phyloP scores from a whole-genome alignment of 2,113 vertebrate species.

The Coryphaenoides rupestris region DNA sequence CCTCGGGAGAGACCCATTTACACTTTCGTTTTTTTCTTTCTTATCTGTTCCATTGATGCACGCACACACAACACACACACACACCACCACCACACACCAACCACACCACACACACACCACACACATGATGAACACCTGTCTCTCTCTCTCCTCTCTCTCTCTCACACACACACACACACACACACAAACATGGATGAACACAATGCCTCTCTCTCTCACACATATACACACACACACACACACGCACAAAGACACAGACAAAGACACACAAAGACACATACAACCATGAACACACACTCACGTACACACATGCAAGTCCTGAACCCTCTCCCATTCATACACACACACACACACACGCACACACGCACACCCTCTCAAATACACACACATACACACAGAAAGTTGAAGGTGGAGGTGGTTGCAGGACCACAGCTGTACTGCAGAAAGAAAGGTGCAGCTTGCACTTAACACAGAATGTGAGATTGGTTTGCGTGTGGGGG shows the following conservation, averaged over 20 bases:
- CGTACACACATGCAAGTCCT: too few species aligned
- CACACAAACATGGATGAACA: background rate
- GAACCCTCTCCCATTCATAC: background rate
- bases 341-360: background rate
- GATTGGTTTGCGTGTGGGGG: too few species aligned
- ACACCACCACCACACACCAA: slow-evolving; percentile 7
- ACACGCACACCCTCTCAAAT: background rate
- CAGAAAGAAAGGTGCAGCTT: too few species aligned
- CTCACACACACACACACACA: background rate
- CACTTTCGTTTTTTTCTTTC: slow-evolving; percentile 12
- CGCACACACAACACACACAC: slow-evolving; percentile 16
- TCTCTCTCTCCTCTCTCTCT: too few species aligned
- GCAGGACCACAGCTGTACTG: too few species aligned
- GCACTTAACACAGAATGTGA: too few species aligned
- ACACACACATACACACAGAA: background rate
- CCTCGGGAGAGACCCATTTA: slow-evolving; percentile 5
- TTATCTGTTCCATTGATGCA: background rate
- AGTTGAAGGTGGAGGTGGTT: too few species aligned
- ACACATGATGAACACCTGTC: background rate
- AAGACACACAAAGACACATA: too few species aligned
- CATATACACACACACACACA: background rate
- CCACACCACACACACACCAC: slow-evolving; percentile 10
- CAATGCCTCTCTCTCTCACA: background rate
- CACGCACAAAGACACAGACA: too few species aligned
- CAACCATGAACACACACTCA: too few species aligned